phyloP scores from a whole-genome alignment of 2,797 vertebrate genomes.

The Scolopax bukidnonensis region DNA sequence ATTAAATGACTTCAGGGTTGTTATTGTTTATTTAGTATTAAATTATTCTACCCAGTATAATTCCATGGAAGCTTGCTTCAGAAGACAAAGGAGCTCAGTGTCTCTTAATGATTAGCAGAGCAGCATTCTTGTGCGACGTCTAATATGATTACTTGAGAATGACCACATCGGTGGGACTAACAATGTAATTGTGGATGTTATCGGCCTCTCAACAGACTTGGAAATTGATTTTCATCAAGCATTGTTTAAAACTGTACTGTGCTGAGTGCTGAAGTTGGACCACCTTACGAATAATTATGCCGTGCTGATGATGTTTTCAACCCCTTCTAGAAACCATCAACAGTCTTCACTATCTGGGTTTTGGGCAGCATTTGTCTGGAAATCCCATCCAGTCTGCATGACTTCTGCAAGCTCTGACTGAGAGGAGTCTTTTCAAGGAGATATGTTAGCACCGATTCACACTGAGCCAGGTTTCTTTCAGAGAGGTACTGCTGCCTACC shows the following conservation, averaged over 20 bases:
- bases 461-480: neutral
- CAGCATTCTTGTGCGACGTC: conserved; percentile 34
- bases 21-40: neutral
- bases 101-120: neutral
- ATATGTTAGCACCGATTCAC: neutral
- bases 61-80: neutral
- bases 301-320: conserved; percentile 17
- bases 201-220: conserved; percentile 3
- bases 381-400: neutral
- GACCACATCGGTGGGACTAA: neutral
- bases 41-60: conserved; percentile 4
- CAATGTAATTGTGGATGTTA: neutral
- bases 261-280: neutral
- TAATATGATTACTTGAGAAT: conserved; percentile 13
- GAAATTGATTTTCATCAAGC: conserved; percentile 48
- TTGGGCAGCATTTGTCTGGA: neutral
- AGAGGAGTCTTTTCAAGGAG: neutral
- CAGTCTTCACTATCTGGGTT: neutral
- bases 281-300: neutral
- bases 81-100: conserved; percentile 1
- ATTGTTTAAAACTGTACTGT: conserved; percentile 37
- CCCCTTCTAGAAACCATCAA: conserved; percentile 36
- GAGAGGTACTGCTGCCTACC: neutral
- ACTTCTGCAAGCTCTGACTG: neutral
- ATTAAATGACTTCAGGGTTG: neutral